Conservation (phyloP, 2,113 vertebrate genomes). For the Sphaerodactylus townsendi region DNA sequence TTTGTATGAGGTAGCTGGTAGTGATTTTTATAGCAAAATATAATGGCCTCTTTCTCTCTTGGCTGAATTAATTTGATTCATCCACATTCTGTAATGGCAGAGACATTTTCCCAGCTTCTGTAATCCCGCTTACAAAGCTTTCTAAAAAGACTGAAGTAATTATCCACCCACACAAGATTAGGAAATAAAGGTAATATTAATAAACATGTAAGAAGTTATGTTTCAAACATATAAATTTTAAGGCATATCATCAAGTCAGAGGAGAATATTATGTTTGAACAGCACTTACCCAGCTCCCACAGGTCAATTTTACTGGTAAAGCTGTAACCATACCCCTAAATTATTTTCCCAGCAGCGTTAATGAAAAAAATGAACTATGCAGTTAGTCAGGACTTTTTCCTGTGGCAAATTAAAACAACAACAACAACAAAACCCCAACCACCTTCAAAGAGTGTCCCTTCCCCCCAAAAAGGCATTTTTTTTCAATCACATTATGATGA, state of each 20-base stretch:
- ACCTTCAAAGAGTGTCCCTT: not conserved
- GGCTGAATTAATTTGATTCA: conserved; percentile 1
- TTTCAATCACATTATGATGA: not conserved
- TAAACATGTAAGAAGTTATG: conserved; percentile 27
- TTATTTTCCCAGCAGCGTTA: not conserved
- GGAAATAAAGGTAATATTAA: conserved; percentile 34
- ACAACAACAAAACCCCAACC: not conserved
- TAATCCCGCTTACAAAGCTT: conserved; percentile 31
- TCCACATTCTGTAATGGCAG: conserved; percentile 16
- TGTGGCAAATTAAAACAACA: not conserved
- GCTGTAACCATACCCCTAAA: not conserved
- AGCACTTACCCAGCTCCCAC: not conserved
- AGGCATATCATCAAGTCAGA: not conserved
- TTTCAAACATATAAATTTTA: conserved; percentile 25
- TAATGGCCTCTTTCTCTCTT: not conserved
- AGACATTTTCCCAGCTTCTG: conserved; percentile 10
- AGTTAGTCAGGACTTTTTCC: not conserved
- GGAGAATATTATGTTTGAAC: conserved; percentile 8
- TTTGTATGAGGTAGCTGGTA: conserved; percentile 5
- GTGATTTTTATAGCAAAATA: conserved; percentile 1
- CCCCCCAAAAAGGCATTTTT: too few species aligned
- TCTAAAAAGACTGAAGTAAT: conserved; percentile 38
- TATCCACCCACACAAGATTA: conserved; percentile 33
- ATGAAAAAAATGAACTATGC: not conserved
- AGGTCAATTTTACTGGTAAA: not conserved